A percentile compares a stretch with the other conserved stretches of the same genome.
phyloP scores from a whole-genome alignment of 2,888 invertebrate species.

The Napeogenes sylphis region DNA sequence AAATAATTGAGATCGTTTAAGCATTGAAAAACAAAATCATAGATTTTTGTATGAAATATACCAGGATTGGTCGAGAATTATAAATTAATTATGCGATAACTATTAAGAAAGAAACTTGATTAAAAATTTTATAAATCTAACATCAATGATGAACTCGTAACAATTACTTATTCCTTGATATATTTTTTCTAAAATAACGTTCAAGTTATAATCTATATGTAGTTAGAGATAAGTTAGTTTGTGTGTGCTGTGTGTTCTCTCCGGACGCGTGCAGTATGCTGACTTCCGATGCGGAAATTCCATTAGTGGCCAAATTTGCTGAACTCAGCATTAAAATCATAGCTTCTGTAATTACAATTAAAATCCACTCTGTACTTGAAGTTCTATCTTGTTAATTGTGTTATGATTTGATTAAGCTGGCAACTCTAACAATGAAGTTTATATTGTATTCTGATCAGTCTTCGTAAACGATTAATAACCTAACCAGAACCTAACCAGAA shows the following conservation, averaged over 20 bases:
- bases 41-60: too few species aligned
- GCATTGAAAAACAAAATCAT: too few species aligned
- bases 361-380: slow-evolving; percentile 1
- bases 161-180: not conserved
- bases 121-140: not conserved
- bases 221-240: slow-evolving; percentile 1
- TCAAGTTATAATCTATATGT: not conserved
- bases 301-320: slow-evolving; percentile 56
- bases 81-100: too few species aligned
- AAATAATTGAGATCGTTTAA: not conserved
- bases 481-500: too few species aligned
- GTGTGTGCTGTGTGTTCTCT: slow-evolving; percentile 9
- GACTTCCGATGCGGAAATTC: slow-evolving; percentile 60
- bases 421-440: not conserved
- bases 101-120: too few species aligned
- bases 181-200: not conserved
- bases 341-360: slow-evolving; percentile 8
- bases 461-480: not conserved
- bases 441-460: not conserved
- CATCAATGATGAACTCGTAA: not conserved
- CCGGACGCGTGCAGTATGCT: slow-evolving; percentile 21
- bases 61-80: too few species aligned
- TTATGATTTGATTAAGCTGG: not conserved
- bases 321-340: slow-evolving; percentile 14
- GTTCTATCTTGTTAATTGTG: slow-evolving; percentile 1